These are phyloP conservation scores for Nyctalus aviator DNA, from an alignment of 2,797 vertebrate species.

Conservation along the genomic window DNA sequence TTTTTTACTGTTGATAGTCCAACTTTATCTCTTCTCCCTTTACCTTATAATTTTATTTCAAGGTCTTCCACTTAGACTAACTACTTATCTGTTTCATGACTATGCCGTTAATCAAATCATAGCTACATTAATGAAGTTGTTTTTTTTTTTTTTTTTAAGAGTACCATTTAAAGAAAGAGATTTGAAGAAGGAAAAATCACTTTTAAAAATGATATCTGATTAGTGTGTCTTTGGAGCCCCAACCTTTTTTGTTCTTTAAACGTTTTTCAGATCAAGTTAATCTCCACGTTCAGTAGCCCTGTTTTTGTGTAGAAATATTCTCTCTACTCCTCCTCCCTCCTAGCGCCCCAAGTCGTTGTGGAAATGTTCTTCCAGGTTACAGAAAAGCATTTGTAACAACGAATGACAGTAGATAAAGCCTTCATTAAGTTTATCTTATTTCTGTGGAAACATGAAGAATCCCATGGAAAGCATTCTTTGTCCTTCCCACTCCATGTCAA, in stretches of 20 bases:
- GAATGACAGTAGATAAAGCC: not conserved
- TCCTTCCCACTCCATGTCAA: not conserved
- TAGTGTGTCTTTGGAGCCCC: not conserved
- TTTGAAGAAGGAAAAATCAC: not conserved
- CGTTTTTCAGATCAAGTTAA: not conserved
- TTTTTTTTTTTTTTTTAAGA: not conserved
- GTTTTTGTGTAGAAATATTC: not conserved
- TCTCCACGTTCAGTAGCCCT: not conserved
- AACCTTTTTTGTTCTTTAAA: not conserved
- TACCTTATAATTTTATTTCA: constrained; percentile 43
- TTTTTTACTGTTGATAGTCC: not conserved
- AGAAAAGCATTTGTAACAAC: constrained; percentile 17
- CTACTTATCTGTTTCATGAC: not conserved
- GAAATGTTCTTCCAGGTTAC: not conserved
- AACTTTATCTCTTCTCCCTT: not conserved
- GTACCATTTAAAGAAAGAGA: not conserved
- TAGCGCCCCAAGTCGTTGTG: not conserved
- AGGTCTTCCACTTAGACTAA: not conserved
- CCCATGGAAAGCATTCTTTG: not conserved
- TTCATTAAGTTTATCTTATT: constrained; percentile 19
- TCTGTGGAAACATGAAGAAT: not conserved
- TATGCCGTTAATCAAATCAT: not conserved
- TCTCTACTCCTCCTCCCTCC: not conserved
- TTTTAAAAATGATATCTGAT: not conserved
- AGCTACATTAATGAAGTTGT: not conserved